Conservation (phyloP, 1,140 invertebrate species). For the Amphibalanus amphitrite region DNA sequence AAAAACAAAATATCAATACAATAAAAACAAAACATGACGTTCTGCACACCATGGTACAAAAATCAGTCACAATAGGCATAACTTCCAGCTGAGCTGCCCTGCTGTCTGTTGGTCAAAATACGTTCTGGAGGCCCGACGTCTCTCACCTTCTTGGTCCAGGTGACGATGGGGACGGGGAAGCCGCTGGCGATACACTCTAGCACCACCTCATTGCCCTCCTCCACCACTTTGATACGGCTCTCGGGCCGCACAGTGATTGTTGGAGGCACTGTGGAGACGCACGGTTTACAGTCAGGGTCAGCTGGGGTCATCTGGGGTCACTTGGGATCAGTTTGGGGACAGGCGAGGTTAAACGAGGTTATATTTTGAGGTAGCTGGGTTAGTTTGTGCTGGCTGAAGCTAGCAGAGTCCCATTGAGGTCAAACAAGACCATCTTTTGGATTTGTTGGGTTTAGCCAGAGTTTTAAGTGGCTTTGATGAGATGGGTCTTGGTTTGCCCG, state of each 20-base stretch:
- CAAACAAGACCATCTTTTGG: too few relatives aligned
- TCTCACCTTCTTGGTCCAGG: conserved; percentile 16
- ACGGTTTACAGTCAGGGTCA: too few relatives aligned
- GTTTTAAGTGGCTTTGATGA: too few relatives aligned
- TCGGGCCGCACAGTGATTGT: background rate
- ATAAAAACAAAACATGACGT: background rate
- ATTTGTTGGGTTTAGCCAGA: too few relatives aligned
- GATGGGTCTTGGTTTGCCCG: too few relatives aligned
- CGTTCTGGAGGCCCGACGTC: too few relatives aligned
- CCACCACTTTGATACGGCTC: background rate
- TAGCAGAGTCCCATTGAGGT: background rate
- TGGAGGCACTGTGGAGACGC: background rate
- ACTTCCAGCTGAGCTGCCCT: background rate
- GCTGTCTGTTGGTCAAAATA: background rate
- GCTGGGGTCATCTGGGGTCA: too few relatives aligned
- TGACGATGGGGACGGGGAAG: conserved; percentile 19
- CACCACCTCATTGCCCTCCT: conserved; percentile 16
- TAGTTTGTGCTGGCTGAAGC: background rate
- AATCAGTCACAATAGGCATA: too few relatives aligned
- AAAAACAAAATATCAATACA: background rate
- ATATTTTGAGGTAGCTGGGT: background rate
- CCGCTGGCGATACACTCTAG: conserved; percentile 18
- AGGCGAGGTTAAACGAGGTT: background rate
- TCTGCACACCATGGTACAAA: background rate
- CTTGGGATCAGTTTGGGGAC: too few relatives aligned